Percentiles rank a stretch among this genome's conserved stretches.
phyloP scores from a whole-genome alignment of 2,113 vertebrate genomes.

The Epinephelus fuscoguttatus region DNA sequence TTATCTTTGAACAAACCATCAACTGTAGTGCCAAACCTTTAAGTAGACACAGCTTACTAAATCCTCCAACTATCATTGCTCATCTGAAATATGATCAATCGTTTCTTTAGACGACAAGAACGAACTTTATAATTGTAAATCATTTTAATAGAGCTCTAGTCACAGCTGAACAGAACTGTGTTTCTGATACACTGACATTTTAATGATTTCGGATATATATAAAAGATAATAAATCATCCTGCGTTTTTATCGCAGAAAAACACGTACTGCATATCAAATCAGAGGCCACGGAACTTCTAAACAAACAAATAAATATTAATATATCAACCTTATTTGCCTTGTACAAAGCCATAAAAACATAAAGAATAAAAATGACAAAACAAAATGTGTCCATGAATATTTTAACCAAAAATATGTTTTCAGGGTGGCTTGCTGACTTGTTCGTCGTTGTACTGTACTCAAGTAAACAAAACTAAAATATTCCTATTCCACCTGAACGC shows the following conservation, averaged over 20 bases:
- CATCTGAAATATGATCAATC: background rate
- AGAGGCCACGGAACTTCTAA: background rate
- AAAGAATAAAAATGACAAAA: background rate
- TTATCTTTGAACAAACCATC: background rate
- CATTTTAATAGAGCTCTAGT: no score
- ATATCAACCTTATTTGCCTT: background rate
- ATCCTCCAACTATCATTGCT: background rate
- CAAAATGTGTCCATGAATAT: background rate
- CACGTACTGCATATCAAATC: background rate
- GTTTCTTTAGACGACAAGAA: no score
- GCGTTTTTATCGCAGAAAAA: background rate
- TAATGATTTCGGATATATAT: background rate
- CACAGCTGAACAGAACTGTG: background rate
- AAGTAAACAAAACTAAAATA: background rate
- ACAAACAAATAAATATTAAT: background rate
- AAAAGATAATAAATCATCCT: background rate
- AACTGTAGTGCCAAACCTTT: background rate
- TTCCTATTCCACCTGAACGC: slow-evolving; percentile 36
- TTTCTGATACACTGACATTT: background rate
- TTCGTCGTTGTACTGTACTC: background rate
- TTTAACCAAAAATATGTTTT: background rate
- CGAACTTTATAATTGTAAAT: no score
- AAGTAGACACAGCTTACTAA: no score
- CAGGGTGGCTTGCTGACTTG: background rate
- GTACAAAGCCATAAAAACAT: background rate